These are phyloP conservation scores for Cryptomyrus ogoouensis DNA, from an alignment of 2,113 vertebrate species.

Conservation along the genomic window DNA sequence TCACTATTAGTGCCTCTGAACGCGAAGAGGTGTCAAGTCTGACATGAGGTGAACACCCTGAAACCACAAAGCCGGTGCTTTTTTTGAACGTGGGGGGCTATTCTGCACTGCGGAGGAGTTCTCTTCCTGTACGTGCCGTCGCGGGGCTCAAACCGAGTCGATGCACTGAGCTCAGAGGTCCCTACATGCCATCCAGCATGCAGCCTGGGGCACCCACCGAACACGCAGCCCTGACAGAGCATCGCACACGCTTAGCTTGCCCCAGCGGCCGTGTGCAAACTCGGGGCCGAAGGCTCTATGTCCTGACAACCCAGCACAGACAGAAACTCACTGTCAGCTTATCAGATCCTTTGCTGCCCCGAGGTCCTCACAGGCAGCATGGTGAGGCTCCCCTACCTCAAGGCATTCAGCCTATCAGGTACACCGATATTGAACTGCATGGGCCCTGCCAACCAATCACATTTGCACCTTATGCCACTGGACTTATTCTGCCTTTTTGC, in stretches of 20 bases:
- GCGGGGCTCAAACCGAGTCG: neutral
- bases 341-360: neutral
- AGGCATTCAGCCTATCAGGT: neutral
- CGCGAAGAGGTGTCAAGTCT: neutral
- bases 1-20: neutral
- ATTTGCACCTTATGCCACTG: neutral
- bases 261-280: neutral
- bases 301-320: neutral
- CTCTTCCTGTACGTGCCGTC: constrained; percentile 10
- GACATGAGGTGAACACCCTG: constrained; percentile 31
- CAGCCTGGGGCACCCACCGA: neutral
- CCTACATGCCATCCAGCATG: neutral
- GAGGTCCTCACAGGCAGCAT: neutral
- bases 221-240: too few species aligned
- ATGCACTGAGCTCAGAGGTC: neutral
- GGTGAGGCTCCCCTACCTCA: neutral
- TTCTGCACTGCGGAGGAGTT: constrained; percentile 1
- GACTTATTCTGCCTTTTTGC: neutral
- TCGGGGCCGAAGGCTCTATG: neutral
- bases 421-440: neutral
- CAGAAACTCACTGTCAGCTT: neutral
- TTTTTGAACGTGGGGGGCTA: constrained; percentile 41
- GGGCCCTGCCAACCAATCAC: neutral
- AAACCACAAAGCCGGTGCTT: constrained; percentile 55
- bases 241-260: neutral